Base-by-base conservation (phyloP, 1,140 invertebrate genomes). In the Drosophila eugracilis region DNA sequence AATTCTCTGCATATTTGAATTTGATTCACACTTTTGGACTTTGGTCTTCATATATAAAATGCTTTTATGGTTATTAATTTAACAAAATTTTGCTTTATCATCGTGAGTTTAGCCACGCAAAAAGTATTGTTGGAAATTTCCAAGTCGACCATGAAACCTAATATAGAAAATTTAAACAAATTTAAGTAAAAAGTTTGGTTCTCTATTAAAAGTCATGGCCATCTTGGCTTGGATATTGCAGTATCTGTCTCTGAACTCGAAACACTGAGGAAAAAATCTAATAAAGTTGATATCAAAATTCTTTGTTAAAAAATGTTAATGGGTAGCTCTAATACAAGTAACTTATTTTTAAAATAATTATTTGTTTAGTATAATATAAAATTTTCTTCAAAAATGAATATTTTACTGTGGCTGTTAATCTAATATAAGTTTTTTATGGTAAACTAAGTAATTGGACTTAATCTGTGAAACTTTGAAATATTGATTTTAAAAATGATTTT, bases 21-120 rank as follows among this genome's bases (percentile, higher is more conserved):
- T 63, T 72, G 36, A 69, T 28, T 52, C 22, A 52, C 47, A 17
- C 22, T 34, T n/a, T n/a, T 6, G 39, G 49, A 69, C 66, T 69
- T 70, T 30, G 66, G 19, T 15, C 30, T 5, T 28, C 15, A 14
- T 2, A 22, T 5, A 22, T 14, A 9, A 17, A 24, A 30, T 15
- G 21, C n/a, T 42, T 41, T 58, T 34, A 42, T 34, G 37, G 15
- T 53, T 24, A 19, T 19, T n/a, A 12, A 22, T n/a, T 34, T 52
- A 57, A 2, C 7, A 34, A 45, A 62, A 24, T 50, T 65, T 1
- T 15, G 39, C 39, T 19, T 1, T n/a, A 41, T 65, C 55, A 65
- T 62, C 60, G 55, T 65, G 55, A 39, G 22, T 47, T 47, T n/a
- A 12, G 26, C 10, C 44, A 28, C 14, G 24, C 7, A 17, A 15